Evolutionary conservation across 2,113 vertebrate species (phyloP).

Genomic region (Sprattus sprattus): DNA sequence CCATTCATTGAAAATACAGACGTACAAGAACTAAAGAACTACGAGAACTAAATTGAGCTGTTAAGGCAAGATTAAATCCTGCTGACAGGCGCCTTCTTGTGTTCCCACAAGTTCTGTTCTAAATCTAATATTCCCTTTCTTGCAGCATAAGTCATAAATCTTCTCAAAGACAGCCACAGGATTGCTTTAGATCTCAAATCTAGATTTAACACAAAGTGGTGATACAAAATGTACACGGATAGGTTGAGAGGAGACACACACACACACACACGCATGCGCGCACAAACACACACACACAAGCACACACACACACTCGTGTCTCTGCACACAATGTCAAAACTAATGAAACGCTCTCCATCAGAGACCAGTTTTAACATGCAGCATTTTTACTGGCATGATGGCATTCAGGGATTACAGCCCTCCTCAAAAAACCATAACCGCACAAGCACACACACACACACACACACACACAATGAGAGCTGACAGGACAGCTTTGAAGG

Average conservation of each 20-base stretch:
- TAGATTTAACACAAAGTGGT: neutral
- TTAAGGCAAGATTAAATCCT: neutral
- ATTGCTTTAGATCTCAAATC: neutral
- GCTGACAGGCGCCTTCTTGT: neutral
- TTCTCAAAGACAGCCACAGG: neutral
- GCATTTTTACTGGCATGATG: neutral
- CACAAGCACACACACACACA: neutral
- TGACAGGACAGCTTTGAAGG: neutral
- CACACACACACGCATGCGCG: conserved; percentile 8
- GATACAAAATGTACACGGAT: neutral
- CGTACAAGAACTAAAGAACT: neutral
- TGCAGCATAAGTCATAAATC: neutral
- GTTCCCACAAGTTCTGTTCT: neutral
- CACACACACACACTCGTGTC: neutral
- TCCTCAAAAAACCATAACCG: neutral
- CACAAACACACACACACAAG: neutral
- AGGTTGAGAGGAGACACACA: neutral
- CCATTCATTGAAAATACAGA: neutral
- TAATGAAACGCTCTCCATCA: neutral
- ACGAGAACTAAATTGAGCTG: neutral
- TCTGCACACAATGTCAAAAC: neutral
- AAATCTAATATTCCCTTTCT: neutral
- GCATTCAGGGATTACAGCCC: neutral
- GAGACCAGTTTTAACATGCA: neutral
- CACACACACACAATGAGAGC: neutral